Evolutionary conservation across 2,797 vertebrate genomes (phyloP).

Genomic region (Takifugu ocellatus): DNA sequence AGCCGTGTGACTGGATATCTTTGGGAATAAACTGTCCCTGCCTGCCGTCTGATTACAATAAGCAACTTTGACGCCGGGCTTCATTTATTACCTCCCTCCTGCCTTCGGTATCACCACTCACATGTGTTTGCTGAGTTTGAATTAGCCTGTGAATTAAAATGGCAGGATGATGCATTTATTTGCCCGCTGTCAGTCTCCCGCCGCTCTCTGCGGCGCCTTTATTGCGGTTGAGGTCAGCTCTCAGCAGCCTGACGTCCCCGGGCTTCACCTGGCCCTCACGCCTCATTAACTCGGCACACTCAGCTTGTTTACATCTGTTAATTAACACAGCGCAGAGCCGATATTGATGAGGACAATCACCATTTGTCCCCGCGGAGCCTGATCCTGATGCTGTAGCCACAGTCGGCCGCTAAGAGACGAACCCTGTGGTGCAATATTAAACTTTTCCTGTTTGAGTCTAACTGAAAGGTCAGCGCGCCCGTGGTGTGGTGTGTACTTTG

Average conservation of each 20-base stretch:
- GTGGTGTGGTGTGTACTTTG: neutral
- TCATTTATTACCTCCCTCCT: slow-evolving; percentile 5
- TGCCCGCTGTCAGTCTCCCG: slow-evolving; percentile 12
- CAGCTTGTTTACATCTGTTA: slow-evolving; percentile 65
- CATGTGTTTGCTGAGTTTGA: neutral
- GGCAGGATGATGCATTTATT: slow-evolving; percentile 5
- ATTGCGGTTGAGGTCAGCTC: slow-evolving; percentile 56
- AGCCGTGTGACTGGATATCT: no score
- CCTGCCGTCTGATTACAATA: no score
- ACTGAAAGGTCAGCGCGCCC: neutral
- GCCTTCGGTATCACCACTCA: neutral
- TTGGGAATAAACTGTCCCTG: no score
- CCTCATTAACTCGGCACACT: slow-evolving; percentile 72
- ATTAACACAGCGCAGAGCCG: slow-evolving; percentile 67
- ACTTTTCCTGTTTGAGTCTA: slow-evolving; percentile 14
- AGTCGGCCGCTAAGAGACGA: neutral
- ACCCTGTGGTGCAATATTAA: slow-evolving; percentile 17
- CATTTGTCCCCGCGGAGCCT: slow-evolving; percentile 52
- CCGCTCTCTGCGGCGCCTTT: slow-evolving; percentile 39
- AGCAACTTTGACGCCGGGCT: no score
- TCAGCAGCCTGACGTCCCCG: slow-evolving; percentile 51
- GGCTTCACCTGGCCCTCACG: slow-evolving; percentile 47
- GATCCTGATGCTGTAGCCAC: slow-evolving; percentile 39
- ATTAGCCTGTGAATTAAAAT: neutral
- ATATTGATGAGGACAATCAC: slow-evolving; percentile 64